A percentile compares a stretch with the other conserved stretches of the same genome.
Evolutionary conservation across 2,888 invertebrate species (phyloP).

Genomic region (Erynnis tages): DNA sequence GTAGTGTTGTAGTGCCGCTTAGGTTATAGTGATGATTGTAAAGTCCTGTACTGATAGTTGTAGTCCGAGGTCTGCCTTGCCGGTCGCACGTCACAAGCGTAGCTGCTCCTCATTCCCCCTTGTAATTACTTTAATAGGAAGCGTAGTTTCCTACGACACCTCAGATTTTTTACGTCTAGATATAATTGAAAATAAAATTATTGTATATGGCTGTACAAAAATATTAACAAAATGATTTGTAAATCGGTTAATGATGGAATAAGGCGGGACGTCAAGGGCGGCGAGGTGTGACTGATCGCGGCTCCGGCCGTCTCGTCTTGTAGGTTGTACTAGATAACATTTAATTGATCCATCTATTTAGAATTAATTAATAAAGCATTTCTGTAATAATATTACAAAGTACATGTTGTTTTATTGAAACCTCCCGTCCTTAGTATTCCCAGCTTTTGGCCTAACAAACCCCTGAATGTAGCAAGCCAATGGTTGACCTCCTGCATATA

Average conservation of each 20-base stretch:
- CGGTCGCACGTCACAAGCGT: constrained; percentile 77
- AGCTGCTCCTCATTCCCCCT: constrained; percentile 79
- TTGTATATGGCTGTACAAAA: constrained; percentile 83
- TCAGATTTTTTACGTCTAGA: constrained; percentile 81
- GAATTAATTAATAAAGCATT: constrained; percentile 86
- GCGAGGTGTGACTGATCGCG: constrained; percentile 53
- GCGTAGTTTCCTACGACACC: constrained; percentile 80
- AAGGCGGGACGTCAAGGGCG: constrained; percentile 63
- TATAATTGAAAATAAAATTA: constrained; percentile 81
- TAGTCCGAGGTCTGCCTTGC: constrained; percentile 78
- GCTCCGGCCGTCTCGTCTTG: constrained; percentile 64
- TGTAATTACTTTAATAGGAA: constrained; percentile 80
- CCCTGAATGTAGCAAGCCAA: too few relatives aligned
- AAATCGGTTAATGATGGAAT: constrained; percentile 80
- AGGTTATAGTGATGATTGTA: constrained; percentile 80
- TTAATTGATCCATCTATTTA: constrained; percentile 83
- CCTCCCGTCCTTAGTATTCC: neutral
- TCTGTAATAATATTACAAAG: constrained; percentile 84
- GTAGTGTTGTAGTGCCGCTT: constrained; percentile 55
- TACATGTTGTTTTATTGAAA: constrained; percentile 59
- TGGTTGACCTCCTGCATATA: too few relatives aligned
- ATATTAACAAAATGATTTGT: constrained; percentile 78
- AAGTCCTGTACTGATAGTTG: constrained; percentile 78
- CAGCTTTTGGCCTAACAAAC: too few relatives aligned
- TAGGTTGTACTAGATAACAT: constrained; percentile 81